Evolutionary conservation across 2,113 vertebrate genomes (phyloP).

Genomic region (Stegostoma tigrinum): DNA sequence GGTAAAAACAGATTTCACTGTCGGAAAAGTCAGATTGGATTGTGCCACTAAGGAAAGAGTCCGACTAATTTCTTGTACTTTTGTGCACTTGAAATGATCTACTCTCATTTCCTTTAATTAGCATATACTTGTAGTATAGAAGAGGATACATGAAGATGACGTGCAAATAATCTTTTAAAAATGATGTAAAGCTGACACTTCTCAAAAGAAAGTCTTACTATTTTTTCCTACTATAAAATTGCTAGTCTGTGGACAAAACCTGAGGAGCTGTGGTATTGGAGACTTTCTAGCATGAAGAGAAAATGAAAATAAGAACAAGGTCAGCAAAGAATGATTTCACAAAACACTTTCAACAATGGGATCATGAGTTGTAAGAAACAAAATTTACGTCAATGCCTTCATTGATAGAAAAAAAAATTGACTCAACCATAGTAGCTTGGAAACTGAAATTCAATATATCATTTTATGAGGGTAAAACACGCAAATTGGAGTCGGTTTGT

Average conservation of each 20-base stretch:
- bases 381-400: too few relatives aligned
- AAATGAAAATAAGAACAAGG: too few relatives aligned
- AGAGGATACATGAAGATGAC: neutral
- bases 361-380: too few relatives aligned
- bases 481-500: too few relatives aligned
- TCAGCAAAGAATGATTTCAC: too few relatives aligned
- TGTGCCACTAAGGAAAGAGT: neutral
- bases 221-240: neutral
- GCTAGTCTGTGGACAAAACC: neutral
- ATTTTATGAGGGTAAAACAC: too few relatives aligned
- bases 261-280: neutral
- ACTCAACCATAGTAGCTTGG: too few relatives aligned
- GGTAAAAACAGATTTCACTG: neutral
- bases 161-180: neutral
- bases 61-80: neutral
- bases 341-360: too few relatives aligned
- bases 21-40: too few relatives aligned
- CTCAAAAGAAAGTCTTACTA: neutral
- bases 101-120: neutral
- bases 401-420: too few relatives aligned
- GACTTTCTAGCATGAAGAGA: neutral
- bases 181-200: neutral
- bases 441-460: too few relatives aligned
- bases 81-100: too few relatives aligned
- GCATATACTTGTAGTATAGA: neutral